phyloP scores from a whole-genome alignment of 2,888 invertebrate genomes.

The Aleiodes alternator region DNA sequence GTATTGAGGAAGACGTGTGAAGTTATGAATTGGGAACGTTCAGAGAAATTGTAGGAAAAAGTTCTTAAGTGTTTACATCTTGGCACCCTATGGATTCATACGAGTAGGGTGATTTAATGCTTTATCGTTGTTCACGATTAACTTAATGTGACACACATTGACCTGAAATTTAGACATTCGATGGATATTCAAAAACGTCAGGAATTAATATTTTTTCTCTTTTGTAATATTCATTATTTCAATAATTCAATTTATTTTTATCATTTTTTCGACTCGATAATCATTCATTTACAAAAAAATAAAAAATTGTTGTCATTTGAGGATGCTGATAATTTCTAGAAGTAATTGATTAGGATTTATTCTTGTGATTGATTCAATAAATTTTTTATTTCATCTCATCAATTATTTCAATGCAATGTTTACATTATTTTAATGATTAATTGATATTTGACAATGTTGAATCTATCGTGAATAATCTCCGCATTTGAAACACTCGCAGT shows the following conservation, averaged over 20 bases:
- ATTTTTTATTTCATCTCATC: background rate
- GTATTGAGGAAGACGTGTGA: no score
- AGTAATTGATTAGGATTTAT: no score
- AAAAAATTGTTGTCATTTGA: no score
- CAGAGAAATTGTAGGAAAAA: no score
- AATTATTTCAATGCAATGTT: constrained; percentile 7
- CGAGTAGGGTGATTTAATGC: constrained; percentile 52
- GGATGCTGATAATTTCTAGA: no score
- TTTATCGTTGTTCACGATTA: constrained; percentile 54
- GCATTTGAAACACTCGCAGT: constrained; percentile 94
- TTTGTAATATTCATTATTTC: background rate
- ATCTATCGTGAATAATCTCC: constrained; percentile 87
- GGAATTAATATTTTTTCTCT: background rate
- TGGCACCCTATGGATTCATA: background rate
- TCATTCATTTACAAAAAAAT: no score
- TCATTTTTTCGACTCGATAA: no score
- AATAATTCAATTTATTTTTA: no score
- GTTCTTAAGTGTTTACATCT: background rate
- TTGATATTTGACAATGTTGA: constrained; percentile 36
- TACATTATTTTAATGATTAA: background rate
- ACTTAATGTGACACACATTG: constrained; percentile 37
- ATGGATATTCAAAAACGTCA: background rate
- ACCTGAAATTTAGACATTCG: background rate
- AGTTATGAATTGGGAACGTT: no score
- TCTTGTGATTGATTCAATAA: no score